Base-by-base conservation (phyloP, 53 echinoderm and acorn worm genomes). In the Pentamera pediparva region DNA sequence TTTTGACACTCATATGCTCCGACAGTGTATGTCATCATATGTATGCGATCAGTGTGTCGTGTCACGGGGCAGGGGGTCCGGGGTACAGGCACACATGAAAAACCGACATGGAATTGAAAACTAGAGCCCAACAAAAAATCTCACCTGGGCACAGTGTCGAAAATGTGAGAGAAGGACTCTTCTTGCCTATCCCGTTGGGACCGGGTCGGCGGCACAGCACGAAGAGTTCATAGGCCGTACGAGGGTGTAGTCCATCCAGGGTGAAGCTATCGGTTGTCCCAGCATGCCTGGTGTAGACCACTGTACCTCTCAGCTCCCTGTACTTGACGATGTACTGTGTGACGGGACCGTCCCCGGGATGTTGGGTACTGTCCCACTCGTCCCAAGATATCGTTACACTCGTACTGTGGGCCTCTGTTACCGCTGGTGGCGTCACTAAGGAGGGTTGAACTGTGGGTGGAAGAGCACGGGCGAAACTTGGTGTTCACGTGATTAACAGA, bases 341-440 rank as follows among this genome's bases (percentile, higher is more conserved):
- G 58, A 84, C 41, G 71, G 84, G 89, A 62, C 84, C 78, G 30
- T 81, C 74, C 10, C 89, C 89, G 57, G 19, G 26, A 84, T 84
- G 78, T 4, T 38, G 37, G 5, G 5, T 22, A 27, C 19, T 55
- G 12, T 26, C 24, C 83, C 83, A 82, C 10, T 24, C 45, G 2
- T 49, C 69, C 83, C 83, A 82, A 21, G 59, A 59, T 36, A 82
- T 21, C 1, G 55, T 43, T 35, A 65, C 55, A 32, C 56, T 67
- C 25, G 26, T 59, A 27, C 35, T 65, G 6, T 37, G 24, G 26
- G 50, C 26, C 7, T 45, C 59, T 12, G 27, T 29, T 28, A 64
- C 67, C 32, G n/a, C 57, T 1, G 83, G 76, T 25, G 67, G 59
- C 40, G 4, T 57, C 6, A 31, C 41, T 35, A 82, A 37, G 17